Percentiles rank a stretch among this genome's conserved stretches.
phyloP scores from a whole-genome alignment of 2,113 vertebrate genomes.

The Phrynocephalus versicolor region DNA sequence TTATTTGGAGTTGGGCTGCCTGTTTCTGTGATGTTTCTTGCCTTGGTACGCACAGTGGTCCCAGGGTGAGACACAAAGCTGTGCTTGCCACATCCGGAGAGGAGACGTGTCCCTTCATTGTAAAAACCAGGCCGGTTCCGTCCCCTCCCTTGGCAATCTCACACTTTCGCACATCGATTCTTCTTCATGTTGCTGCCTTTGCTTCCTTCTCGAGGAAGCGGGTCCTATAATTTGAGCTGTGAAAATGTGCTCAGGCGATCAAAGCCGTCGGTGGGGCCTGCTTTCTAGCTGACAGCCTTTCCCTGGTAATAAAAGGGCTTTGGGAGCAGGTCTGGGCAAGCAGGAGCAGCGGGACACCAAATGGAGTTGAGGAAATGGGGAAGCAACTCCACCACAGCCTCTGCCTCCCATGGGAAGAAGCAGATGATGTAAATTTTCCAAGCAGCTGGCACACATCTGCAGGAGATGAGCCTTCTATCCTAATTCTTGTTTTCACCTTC shows the following conservation, averaged over 20 bases:
- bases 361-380: neutral
- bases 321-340: constrained; percentile 27
- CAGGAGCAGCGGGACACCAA: neutral
- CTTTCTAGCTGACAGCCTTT: neutral
- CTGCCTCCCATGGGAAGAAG: neutral
- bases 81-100: neutral
- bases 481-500: neutral
- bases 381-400: neutral
- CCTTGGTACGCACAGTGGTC: neutral
- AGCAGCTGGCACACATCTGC: neutral
- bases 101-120: neutral
- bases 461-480: neutral
- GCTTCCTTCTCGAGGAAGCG: neutral
- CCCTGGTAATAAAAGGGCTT: neutral
- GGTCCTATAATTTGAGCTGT: constrained; percentile 27
- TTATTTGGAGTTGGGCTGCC: neutral
- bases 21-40: neutral
- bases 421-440: neutral
- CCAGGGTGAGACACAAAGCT: neutral
- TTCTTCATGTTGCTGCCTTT: neutral
- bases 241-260: constrained; percentile 28
- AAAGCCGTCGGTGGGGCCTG: neutral
- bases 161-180: constrained; percentile 9
- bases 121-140: neutral
- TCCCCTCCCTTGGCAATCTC: constrained; percentile 3